phyloP scores from a whole-genome alignment of 2,888 invertebrate species.

The Agrilus mali region DNA sequence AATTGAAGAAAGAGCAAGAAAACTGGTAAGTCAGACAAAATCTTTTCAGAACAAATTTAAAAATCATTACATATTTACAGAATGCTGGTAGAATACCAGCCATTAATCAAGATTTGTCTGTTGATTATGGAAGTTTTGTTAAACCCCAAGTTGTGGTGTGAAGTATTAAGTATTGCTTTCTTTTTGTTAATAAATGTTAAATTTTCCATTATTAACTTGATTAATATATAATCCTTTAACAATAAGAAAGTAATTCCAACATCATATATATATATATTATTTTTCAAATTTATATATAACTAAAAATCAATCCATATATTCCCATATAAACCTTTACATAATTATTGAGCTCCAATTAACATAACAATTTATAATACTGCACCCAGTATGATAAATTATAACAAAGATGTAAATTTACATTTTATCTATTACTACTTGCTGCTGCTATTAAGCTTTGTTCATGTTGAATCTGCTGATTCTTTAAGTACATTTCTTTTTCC shows the following conservation, averaged over 20 bases:
- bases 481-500: constrained; percentile 30
- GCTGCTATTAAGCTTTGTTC: constrained; percentile 26
- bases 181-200: too few species aligned
- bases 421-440: background rate
- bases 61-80: constrained; percentile 36
- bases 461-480: constrained; percentile 25
- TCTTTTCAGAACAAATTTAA: background rate
- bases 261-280: too few species aligned
- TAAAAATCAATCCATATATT: too few species aligned
- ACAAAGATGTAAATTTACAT: too few species aligned
- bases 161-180: constrained; percentile 1
- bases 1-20: constrained; percentile 60
- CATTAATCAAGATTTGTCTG: constrained; percentile 19
- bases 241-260: too few species aligned
- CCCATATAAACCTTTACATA: too few species aligned
- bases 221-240: too few species aligned
- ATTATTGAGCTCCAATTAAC: too few species aligned
- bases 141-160: constrained; percentile 16
- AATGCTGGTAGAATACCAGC: constrained; percentile 50
- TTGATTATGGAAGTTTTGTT: constrained; percentile 30
- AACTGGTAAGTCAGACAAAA: constrained; percentile 42
- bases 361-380: too few species aligned
- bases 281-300: too few species aligned
- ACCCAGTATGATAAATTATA: too few species aligned
- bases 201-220: too few species aligned